Evolutionary conservation across 2,113 vertebrate species (phyloP).

Genomic region (Tinamus guttatus): DNA sequence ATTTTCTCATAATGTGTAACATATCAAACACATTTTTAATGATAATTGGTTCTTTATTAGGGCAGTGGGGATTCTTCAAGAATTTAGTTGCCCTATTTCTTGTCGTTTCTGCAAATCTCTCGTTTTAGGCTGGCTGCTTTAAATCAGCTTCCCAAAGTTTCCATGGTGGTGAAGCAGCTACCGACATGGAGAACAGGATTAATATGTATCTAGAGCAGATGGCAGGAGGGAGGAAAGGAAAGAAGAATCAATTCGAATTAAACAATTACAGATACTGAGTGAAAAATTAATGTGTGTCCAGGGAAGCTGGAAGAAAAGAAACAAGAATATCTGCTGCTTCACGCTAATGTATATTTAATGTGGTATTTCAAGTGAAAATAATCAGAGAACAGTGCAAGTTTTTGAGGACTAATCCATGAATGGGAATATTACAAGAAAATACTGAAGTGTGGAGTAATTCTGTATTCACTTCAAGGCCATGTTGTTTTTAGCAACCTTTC

Average conservation of each 20-base stretch:
- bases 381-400: background rate
- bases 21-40: background rate
- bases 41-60: background rate
- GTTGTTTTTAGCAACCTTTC: background rate
- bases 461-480: background rate
- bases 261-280: background rate
- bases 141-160: background rate
- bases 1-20: background rate
- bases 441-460: background rate
- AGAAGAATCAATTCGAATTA: background rate
- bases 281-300: background rate
- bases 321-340: background rate
- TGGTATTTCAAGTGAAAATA: background rate
- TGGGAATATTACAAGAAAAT: background rate
- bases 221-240: background rate
- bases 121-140: background rate
- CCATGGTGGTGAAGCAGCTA: background rate
- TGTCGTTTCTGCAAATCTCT: background rate
- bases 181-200: background rate
- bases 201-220: slow-evolving; percentile 15
- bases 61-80: background rate
- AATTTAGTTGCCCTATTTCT: background rate
- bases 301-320: background rate
- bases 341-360: background rate
- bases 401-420: background rate